Evolutionary conservation across 2,113 vertebrate genomes (phyloP).

Genomic region (Macaca nemestrina): DNA sequence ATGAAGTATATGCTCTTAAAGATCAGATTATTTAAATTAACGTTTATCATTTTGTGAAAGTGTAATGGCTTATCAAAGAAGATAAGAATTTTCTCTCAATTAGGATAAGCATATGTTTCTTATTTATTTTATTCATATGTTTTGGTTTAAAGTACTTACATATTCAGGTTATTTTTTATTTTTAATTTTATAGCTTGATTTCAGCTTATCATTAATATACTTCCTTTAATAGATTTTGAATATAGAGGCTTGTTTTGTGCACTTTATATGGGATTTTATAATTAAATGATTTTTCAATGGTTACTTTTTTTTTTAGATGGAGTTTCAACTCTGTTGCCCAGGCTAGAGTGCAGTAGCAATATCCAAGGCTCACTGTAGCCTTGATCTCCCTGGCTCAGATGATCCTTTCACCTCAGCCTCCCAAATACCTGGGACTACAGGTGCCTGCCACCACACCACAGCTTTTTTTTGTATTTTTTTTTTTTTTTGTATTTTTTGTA

Average conservation of each 20-base stretch:
- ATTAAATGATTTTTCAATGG: neutral
- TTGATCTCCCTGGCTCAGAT: too few relatives aligned
- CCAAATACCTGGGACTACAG: too few relatives aligned
- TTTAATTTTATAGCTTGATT: neutral
- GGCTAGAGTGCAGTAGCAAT: too few relatives aligned
- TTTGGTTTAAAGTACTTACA: neutral
- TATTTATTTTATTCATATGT: neutral
- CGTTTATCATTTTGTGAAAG: neutral
- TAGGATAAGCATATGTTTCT: neutral
- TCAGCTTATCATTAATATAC: neutral
- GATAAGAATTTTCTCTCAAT: neutral
- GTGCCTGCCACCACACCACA: too few relatives aligned
- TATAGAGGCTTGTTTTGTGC: neutral
- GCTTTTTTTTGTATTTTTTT: too few relatives aligned
- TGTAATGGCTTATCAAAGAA: slow-evolving; percentile 31
- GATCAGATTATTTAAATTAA: neutral
- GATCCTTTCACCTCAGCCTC: too few relatives aligned
- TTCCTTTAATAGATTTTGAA: neutral
- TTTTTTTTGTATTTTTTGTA: too few relatives aligned
- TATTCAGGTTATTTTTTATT: neutral
- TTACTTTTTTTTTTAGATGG: neutral
- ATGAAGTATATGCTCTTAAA: neutral
- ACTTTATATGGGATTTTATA: neutral
- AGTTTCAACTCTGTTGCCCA: too few relatives aligned
- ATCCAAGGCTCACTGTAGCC: too few relatives aligned